Evolutionary conservation across 2,888 invertebrate species (phyloP).

Genomic region (Eulithis prunata): DNA sequence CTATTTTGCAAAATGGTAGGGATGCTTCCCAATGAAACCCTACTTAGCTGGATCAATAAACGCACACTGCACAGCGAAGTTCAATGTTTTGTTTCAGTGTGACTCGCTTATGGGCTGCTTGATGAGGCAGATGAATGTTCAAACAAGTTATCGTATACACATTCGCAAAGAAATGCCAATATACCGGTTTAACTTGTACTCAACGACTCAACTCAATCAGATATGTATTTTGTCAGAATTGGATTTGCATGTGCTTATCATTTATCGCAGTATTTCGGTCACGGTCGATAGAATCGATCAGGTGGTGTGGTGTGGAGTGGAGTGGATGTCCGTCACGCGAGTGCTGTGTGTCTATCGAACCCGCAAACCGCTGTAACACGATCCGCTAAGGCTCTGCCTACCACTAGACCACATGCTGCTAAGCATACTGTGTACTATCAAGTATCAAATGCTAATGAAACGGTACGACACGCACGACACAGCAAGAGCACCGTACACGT

Average conservation of each 20-base stretch:
- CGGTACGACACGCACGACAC: neutral
- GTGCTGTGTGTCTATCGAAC: constrained; percentile 10
- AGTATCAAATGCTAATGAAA: constrained; percentile 1
- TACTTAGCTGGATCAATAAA: constrained; percentile 16
- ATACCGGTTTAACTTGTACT: constrained; percentile 3
- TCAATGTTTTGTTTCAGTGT: constrained; percentile 7
- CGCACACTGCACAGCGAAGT: neutral
- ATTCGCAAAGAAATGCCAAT: neutral
- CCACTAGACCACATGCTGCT: constrained; percentile 6
- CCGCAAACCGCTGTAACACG: constrained; percentile 17
- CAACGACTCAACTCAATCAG: constrained; percentile 1
- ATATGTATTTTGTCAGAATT: constrained; percentile 13
- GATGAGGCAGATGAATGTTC: constrained; percentile 3
- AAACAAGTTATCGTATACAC: neutral
- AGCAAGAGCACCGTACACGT: neutral
- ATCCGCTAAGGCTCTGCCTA: neutral
- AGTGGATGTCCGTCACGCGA: constrained; percentile 1
- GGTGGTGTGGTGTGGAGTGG: no score
- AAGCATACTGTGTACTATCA: constrained; percentile 4
- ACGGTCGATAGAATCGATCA: constrained; percentile 17
- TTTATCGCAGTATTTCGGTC: constrained; percentile 16
- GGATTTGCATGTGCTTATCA: constrained; percentile 15
- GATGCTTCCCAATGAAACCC: constrained; percentile 9
- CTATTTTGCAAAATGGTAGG: constrained; percentile 18
- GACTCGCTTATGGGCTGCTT: constrained; percentile 2